phyloP scores from a whole-genome alignment of 2,888 invertebrate genomes.

The Tenthredo notha region DNA sequence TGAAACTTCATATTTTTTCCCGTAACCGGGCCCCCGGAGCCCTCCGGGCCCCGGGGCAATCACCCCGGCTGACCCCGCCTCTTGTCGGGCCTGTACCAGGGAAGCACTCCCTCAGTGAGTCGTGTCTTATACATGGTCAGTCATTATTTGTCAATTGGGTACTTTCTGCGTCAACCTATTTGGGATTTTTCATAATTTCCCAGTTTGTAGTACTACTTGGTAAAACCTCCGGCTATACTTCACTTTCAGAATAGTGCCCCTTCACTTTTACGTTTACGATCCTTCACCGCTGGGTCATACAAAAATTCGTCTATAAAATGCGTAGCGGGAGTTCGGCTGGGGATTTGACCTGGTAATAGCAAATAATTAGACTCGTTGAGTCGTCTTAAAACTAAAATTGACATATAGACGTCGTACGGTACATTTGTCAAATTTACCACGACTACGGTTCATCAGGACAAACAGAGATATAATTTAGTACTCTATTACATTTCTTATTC shows the following conservation, averaged over 20 bases:
- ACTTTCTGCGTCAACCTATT: not conserved
- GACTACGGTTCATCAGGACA: not conserved
- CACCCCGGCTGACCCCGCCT: no score
- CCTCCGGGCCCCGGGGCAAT: no score
- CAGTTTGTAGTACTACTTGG: constrained; percentile 3
- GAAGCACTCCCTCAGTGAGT: not conserved
- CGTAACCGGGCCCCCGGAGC: no score
- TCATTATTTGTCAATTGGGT: not conserved
- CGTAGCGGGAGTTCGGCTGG: not conserved
- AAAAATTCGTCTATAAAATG: not conserved
- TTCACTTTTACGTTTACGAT: not conserved
- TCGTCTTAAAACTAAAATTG: not conserved
- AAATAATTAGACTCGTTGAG: not conserved
- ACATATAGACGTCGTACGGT: no score
- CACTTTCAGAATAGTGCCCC: not conserved
- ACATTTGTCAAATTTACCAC: not conserved
- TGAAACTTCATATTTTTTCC: no score
- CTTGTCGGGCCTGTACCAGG: not conserved
- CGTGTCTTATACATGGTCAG: not conserved
- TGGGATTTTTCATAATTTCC: not conserved
- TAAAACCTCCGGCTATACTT: not conserved
- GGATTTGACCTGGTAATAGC: not conserved
- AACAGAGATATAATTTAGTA: no score
- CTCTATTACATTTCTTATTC: no score
- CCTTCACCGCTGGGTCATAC: not conserved